Conservation (phyloP, 35 echinoderm and acorn worm species). For the Chiridota heheva region DNA sequence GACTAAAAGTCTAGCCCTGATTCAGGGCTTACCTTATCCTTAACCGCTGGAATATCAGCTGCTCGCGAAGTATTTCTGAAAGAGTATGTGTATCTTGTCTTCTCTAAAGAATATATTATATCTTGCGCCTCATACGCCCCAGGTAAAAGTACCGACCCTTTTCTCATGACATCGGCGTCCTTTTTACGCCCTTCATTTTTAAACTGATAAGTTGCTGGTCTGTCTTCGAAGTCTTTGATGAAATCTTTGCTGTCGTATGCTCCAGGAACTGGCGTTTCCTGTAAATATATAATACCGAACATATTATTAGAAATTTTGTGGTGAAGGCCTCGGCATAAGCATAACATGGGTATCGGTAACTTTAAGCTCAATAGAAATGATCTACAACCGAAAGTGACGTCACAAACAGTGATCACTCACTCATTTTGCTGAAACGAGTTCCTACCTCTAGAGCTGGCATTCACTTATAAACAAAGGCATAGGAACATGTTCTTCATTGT, state of each 20-base stretch:
- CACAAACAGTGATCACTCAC: too few species aligned
- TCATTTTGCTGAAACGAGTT: too few species aligned
- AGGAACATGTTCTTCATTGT: too few species aligned
- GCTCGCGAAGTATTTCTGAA: conserved; percentile 82
- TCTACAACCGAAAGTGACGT: neutral
- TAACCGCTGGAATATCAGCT: conserved; percentile 59
- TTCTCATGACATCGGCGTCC: conserved; percentile 50
- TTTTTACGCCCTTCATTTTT: conserved; percentile 90
- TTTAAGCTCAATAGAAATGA: neutral
- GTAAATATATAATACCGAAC: neutral
- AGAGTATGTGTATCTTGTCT: conserved; percentile 75
- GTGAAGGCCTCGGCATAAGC: neutral
- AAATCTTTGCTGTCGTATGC: conserved; percentile 77
- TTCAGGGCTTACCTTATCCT: conserved; percentile 91
- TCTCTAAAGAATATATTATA: conserved; percentile 48
- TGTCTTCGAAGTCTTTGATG: conserved; percentile 70
- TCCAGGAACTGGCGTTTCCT: conserved; percentile 92
- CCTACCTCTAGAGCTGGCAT: too few species aligned
- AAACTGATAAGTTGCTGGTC: conserved; percentile 84
- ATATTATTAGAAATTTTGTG: neutral
- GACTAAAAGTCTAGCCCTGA: neutral
- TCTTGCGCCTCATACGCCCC: conserved; percentile 88
- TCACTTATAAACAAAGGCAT: too few species aligned
- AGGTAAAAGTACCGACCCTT: conserved; percentile 68
- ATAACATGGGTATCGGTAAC: neutral